Evolutionary conservation across 2,888 invertebrate genomes (phyloP).

Genomic region (Synanthedon vespiformis): DNA sequence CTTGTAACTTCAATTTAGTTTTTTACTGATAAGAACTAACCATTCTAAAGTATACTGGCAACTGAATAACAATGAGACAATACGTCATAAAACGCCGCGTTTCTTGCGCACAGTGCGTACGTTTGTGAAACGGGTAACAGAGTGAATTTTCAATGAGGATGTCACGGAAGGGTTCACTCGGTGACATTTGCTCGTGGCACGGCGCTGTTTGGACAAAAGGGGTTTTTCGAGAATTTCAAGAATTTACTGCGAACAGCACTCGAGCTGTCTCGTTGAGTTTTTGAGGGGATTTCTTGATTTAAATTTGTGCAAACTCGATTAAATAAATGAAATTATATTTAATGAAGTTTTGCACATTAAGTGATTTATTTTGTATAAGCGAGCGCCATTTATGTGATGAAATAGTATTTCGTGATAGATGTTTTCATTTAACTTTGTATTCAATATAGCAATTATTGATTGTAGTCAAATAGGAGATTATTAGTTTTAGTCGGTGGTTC

Average conservation of each 20-base stretch:
- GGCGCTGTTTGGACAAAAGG: slow-evolving; percentile 60
- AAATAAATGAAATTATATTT: slow-evolving; percentile 3
- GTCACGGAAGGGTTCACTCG: slow-evolving; percentile 50
- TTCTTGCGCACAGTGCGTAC: slow-evolving; percentile 18
- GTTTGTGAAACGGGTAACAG: slow-evolving; percentile 13
- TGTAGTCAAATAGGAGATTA: too few relatives aligned
- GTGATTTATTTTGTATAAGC: slow-evolving; percentile 1
- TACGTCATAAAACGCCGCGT: slow-evolving; percentile 9
- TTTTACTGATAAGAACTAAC: too few relatives aligned
- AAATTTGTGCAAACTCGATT: slow-evolving; percentile 23
- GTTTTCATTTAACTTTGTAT: too few relatives aligned
- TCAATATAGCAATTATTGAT: too few relatives aligned
- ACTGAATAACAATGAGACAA: too few relatives aligned
- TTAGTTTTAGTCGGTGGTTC: too few relatives aligned
- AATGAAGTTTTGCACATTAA: slow-evolving; percentile 2
- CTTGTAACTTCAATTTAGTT: too few relatives aligned
- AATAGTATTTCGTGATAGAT: too few relatives aligned
- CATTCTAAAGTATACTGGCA: too few relatives aligned
- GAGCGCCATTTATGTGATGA: too few relatives aligned
- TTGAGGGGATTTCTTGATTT: slow-evolving; percentile 53
- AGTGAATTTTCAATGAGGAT: slow-evolving; percentile 56
- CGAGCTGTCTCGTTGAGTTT: slow-evolving; percentile 23
- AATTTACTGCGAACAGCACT: slow-evolving; percentile 16
- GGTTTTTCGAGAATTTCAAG: slow-evolving; percentile 34
- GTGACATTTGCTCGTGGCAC: slow-evolving; percentile 53